Evolutionary conservation across 2,888 invertebrate genomes (phyloP), one percentile per base, ranked within the genome.

Genomic region (Poecilus cupreus): DNA sequence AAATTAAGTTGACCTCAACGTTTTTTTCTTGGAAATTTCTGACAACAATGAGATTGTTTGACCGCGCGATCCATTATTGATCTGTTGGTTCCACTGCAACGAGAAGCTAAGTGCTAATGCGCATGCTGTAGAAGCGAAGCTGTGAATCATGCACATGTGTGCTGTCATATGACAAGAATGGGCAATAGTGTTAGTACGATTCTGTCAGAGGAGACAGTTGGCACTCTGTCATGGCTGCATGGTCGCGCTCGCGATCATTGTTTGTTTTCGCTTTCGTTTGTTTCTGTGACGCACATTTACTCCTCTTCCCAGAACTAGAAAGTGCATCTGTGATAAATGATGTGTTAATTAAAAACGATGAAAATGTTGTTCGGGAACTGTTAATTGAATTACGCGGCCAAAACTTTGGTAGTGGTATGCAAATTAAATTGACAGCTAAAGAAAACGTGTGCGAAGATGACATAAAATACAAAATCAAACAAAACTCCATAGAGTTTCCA

Each of bases 191-290:
- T 75, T 75, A 54, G 70, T 80, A 22, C 72, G 26, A 11, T 72
- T 37, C 54, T 80, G 80, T 80, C 70, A 80, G 70, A 70, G 26
- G 24, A 57, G 70, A 54, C 70, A 68, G 80, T 80, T 80, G 80
- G 80, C 43, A 80, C 13, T 80, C 80, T 80, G 80, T 80, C 80
- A 80, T 80, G 80, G 80, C 80, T 80, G 70, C 54, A 80, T 80
- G 80, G 51, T 72, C 72, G 60, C 26, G 80, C 57, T 81, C 54
- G 74, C 75, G 75, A 75, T 81, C 22, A 43, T 60, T 81, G 46
- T 81, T 74, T 54, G 74, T 81, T 81, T 74, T 81, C 60, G 74
- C 60, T 60, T 81, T 81, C 60, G 46, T 74, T 74, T 74, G 37
- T 60, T 54, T 60, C 37, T 75, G 80, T 75, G 60, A 75, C 57